Percentiles rank a stretch among this genome's conserved stretches.
phyloP scores from a whole-genome alignment of 2,797 vertebrate species.

The Pachyuromys duprasi region DNA sequence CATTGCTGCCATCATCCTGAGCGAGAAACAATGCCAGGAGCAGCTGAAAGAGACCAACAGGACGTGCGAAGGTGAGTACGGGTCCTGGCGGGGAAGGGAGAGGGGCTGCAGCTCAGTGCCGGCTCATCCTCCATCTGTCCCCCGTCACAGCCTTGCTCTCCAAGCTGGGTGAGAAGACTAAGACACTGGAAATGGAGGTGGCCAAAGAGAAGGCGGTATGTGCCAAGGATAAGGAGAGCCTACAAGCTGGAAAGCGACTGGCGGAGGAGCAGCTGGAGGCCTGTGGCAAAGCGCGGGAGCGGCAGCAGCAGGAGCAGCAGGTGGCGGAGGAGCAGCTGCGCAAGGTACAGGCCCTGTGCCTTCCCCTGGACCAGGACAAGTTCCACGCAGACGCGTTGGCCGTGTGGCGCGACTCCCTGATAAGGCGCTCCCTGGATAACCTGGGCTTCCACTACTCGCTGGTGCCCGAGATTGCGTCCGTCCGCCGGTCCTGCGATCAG shows the following conservation, averaged over 20 bases:
- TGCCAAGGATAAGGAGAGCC: constrained; percentile 34
- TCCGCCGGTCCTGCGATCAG: constrained; percentile 77
- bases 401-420: constrained; percentile 55
- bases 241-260: accelerated
- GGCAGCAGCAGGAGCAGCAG: background rate
- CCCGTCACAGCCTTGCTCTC: background rate
- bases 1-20: constrained; percentile 42
- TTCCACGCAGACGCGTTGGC: background rate
- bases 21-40: constrained; percentile 24
- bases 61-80: constrained; percentile 52
- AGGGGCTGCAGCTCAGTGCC: accelerated
- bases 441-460: background rate
- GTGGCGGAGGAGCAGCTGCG: background rate
- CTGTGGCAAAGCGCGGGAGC: background rate
- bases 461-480: constrained; percentile 32
- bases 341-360: constrained; percentile 47
- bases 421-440: background rate
- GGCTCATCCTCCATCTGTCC: background rate
- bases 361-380: constrained; percentile 43
- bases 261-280: background rate
- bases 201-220: constrained; percentile 40
- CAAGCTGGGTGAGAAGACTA: constrained; percentile 42
- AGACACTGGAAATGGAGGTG: constrained; percentile 42
- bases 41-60: background rate
- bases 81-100: accelerated